phyloP scores from a whole-genome alignment of 1,140 invertebrate genomes.

The Pygmarrhopalites habei region DNA sequence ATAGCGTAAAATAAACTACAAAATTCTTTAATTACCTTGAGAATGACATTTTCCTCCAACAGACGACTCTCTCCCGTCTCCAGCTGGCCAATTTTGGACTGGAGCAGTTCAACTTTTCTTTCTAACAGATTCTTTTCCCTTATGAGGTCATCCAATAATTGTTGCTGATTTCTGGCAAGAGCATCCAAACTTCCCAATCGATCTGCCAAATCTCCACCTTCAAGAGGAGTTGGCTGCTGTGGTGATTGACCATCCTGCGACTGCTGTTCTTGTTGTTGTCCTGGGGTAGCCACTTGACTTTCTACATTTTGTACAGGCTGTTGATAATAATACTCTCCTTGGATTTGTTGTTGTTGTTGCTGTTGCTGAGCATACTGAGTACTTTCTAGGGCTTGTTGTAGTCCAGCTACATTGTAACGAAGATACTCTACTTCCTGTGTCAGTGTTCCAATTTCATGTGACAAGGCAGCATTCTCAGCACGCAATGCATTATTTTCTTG shows the following conservation, averaged over 20 bases:
- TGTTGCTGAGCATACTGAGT: neutral
- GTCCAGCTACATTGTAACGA: neutral
- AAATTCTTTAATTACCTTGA: no score
- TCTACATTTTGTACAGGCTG: neutral
- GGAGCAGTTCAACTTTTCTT: constrained; percentile 37
- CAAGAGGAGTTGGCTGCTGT: neutral
- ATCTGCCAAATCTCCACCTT: no score
- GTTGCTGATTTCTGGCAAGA: no score
- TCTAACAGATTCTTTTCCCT: constrained; percentile 31
- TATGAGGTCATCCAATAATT: constrained; percentile 44
- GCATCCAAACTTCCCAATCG: no score
- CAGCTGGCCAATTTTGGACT: constrained; percentile 33
- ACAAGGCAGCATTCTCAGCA: constrained; percentile 14
- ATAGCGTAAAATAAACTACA: no score
- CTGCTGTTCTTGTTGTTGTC: neutral
- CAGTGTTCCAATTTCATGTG: constrained; percentile 15
- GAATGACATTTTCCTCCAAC: constrained; percentile 28
- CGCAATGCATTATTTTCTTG: constrained; percentile 8
- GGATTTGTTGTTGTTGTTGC: neutral
- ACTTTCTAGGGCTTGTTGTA: constrained; percentile 5
- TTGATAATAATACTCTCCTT: no score
- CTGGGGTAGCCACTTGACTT: neutral
- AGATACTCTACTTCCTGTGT: constrained; percentile 11
- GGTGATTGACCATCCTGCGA: neutral
- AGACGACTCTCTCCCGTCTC: constrained; percentile 27